Percentiles rank a stretch among this genome's conserved stretches.
phyloP scores from a whole-genome alignment of 2,797 vertebrate species.

The Hirundo rustica region DNA sequence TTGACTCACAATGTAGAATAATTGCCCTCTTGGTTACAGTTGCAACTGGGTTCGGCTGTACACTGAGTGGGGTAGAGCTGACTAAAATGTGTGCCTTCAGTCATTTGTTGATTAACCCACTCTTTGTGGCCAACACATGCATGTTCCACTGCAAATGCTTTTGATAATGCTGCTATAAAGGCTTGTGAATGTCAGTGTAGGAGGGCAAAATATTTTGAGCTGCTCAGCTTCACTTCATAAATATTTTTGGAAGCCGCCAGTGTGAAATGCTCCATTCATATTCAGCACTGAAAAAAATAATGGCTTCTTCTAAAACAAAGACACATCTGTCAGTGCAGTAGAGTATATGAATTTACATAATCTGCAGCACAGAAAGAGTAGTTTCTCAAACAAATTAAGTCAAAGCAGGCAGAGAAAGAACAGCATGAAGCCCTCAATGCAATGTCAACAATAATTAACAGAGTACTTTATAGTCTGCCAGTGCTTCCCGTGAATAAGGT shows the following conservation, averaged over 20 bases:
- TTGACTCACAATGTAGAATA: background rate
- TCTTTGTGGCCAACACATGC: background rate
- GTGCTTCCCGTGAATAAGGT: conserved; percentile 5
- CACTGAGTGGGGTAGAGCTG: background rate
- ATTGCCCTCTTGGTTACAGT: background rate
- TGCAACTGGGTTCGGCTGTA: background rate
- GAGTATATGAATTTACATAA: conserved; percentile 54
- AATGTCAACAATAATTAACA: conserved; percentile 68
- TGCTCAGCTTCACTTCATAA: conserved; percentile 39
- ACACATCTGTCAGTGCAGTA: conserved; percentile 58
- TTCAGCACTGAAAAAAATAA: conserved; percentile 34
- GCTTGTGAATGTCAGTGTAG: conserved; percentile 46
- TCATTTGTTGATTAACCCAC: conserved; percentile 11
- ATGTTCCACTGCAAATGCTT: background rate
- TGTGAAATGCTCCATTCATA: conserved; percentile 53
- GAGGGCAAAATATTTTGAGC: conserved; percentile 65
- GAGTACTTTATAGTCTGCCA: conserved; percentile 51
- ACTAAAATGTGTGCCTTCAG: background rate
- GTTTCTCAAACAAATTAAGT: conserved; percentile 64
- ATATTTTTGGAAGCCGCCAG: conserved; percentile 58
- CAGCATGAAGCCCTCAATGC: conserved; percentile 54
- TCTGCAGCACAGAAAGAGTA: conserved; percentile 48
- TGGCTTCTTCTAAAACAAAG: conserved; percentile 59
- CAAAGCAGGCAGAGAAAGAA: conserved; percentile 52
- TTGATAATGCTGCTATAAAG: conserved; percentile 9